phyloP scores from a whole-genome alignment of 1,140 invertebrate species.

The Neotoxoptera formosana region DNA sequence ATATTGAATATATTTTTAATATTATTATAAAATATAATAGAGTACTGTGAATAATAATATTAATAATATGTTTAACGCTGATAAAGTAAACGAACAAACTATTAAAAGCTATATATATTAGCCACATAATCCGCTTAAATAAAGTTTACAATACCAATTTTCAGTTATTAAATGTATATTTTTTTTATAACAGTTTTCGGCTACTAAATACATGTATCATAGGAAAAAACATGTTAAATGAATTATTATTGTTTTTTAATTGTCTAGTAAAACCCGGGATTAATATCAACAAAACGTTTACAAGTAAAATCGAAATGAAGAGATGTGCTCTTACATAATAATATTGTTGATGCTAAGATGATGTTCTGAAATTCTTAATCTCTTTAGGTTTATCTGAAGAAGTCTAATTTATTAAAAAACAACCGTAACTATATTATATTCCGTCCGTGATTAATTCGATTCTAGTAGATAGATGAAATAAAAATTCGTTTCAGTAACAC shows the following conservation, averaged over 20 bases:
- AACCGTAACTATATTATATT: too few relatives aligned
- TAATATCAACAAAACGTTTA: not conserved
- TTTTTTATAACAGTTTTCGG: too few relatives aligned
- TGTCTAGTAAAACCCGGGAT: not conserved
- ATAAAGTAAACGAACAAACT: not conserved
- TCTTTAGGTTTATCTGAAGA: not conserved
- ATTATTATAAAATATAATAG: not conserved
- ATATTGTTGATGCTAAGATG: not conserved
- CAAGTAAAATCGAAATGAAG: not conserved
- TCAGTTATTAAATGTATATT: too few relatives aligned
- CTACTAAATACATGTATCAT: too few relatives aligned
- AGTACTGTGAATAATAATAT: not conserved
- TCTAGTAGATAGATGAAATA: not conserved
- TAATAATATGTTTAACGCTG: not conserved
- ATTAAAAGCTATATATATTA: too few relatives aligned
- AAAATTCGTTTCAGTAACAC: slow-evolving; percentile 19
- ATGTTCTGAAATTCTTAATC: not conserved
- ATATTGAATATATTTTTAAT: not conserved
- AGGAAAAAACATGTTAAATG: too few relatives aligned
- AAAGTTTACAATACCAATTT: not conserved
- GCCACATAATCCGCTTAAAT: too few relatives aligned
- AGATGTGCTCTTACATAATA: not conserved
- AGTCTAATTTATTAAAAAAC: not conserved
- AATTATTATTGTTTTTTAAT: too few relatives aligned
- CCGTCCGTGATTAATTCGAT: not conserved